These are phyloP conservation scores for Cylas formicarius DNA, from an alignment of 1,140 invertebrate genomes.

Conservation along the genomic window DNA sequence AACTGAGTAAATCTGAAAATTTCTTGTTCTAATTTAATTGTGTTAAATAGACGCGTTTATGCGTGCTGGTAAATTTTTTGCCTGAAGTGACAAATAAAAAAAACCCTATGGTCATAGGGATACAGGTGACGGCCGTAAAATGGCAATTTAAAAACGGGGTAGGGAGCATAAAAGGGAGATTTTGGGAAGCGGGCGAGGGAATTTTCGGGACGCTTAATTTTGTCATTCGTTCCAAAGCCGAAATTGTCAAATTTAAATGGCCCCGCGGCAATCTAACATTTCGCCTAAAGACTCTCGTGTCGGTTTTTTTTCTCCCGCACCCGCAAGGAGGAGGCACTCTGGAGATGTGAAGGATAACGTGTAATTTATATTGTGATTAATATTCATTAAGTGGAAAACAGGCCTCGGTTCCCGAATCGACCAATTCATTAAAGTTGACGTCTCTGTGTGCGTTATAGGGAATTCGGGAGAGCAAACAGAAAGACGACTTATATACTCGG, in stretches of 20 bases:
- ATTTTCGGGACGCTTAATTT: too few species aligned
- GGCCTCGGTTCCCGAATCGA: conserved; percentile 8
- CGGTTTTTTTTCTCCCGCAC: too few species aligned
- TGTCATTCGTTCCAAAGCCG: too few species aligned
- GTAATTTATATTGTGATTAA: conserved; percentile 23
- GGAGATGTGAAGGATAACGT: conserved; percentile 16
- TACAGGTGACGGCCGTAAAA: neutral
- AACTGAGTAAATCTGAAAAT: too few species aligned
- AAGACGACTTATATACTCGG: conserved; percentile 13
- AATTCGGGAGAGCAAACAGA: conserved; percentile 12
- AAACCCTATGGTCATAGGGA: too few species aligned
- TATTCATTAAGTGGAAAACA: conserved; percentile 15
- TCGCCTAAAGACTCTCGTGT: conserved; percentile 19
- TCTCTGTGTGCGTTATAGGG: too few species aligned
- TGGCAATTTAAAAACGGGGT: conserved; percentile 5
- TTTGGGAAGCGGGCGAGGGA: too few species aligned
- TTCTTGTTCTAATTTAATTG: too few species aligned
- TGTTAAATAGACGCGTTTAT: too few species aligned
- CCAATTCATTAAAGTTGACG: conserved; percentile 20
- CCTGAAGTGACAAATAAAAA: too few species aligned
- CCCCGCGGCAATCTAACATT: conserved; percentile 16
- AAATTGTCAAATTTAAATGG: conserved; percentile 20
- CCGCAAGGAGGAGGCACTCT: conserved; percentile 5
- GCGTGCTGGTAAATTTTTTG: too few species aligned
- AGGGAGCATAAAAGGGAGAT: conserved; percentile 2